A percentile compares a stretch with the other conserved stretches of the same genome.
phyloP scores from a whole-genome alignment of 2,888 invertebrate genomes.

The Punctoribates punctum region DNA sequence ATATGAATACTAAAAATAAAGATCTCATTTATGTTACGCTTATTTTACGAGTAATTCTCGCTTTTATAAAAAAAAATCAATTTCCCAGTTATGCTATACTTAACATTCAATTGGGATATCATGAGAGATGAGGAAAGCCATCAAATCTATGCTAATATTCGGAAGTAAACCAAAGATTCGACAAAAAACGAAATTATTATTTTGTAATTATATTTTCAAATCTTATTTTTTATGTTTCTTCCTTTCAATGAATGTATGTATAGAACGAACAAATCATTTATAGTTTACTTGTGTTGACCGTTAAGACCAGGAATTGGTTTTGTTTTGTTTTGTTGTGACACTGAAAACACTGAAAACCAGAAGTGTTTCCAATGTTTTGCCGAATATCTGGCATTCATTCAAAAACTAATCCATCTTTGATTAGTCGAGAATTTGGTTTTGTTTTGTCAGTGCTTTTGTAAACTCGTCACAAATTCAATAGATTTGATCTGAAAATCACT shows the following conservation, averaged over 20 bases:
- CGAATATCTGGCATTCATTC: slow-evolving; percentile 5
- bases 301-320: background rate
- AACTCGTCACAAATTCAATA: background rate
- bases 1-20: slow-evolving; percentile 7
- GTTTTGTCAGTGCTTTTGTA: background rate
- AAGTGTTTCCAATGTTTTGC: background rate
- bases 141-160: background rate
- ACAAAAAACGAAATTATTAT: background rate
- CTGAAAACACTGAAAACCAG: background rate
- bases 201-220: background rate
- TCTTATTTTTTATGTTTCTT: too few species aligned
- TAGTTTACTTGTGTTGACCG: background rate
- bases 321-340: background rate
- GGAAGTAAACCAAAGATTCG: slow-evolving; percentile 3
- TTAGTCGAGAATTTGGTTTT: background rate
- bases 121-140: background rate
- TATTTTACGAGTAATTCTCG: background rate
- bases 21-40: background rate
- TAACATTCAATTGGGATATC: background rate
- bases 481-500: background rate
- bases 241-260: too few species aligned
- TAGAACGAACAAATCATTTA: too few species aligned
- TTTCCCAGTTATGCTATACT: background rate
- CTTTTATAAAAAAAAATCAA: background rate
- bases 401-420: background rate